These are phyloP conservation scores for Syngnathoides biaculeatus DNA, from an alignment of 2,113 vertebrate genomes.

Conservation along the genomic window DNA sequence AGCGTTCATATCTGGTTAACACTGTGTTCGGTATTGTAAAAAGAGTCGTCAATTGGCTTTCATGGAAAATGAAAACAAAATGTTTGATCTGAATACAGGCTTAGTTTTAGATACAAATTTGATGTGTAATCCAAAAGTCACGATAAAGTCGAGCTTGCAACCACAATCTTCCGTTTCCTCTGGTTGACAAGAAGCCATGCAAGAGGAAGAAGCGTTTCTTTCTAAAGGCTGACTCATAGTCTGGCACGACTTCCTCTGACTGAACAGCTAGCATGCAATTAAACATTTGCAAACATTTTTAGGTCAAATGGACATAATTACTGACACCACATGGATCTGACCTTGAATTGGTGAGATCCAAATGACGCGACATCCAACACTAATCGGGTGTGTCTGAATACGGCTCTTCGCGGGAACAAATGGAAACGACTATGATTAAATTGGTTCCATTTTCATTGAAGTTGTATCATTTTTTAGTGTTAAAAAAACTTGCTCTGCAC, in stretches of 20 bases:
- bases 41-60: conserved; percentile 7
- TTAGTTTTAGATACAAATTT: neutral
- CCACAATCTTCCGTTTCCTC: conserved; percentile 10
- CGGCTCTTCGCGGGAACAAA: too few relatives aligned
- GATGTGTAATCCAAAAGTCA: conserved; percentile 6
- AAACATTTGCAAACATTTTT: conserved; percentile 33
- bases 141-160: conserved; percentile 8
- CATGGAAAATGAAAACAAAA: neutral
- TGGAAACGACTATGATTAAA: neutral
- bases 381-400: neutral
- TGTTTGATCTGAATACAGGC: neutral
- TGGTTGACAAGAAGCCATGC: conserved; percentile 44
- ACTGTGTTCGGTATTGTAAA: conserved; percentile 30
- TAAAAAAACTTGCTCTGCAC: neutral
- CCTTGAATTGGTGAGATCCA: neutral
- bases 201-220: conserved; percentile 62
- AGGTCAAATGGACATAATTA: conserved; percentile 33
- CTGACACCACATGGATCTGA: conserved; percentile 2
- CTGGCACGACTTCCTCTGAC: conserved; percentile 32
- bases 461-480: neutral
- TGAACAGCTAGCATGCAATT: conserved; percentile 31
- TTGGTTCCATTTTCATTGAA: neutral
- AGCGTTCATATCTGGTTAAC: conserved; percentile 33
- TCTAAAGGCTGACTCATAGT: conserved; percentile 48
- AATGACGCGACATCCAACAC: neutral